Evolutionary conservation across 1,140 invertebrate genomes (phyloP), one percentile per base, ranked within the genome.

Genomic region (Adelges cooleyi): DNA sequence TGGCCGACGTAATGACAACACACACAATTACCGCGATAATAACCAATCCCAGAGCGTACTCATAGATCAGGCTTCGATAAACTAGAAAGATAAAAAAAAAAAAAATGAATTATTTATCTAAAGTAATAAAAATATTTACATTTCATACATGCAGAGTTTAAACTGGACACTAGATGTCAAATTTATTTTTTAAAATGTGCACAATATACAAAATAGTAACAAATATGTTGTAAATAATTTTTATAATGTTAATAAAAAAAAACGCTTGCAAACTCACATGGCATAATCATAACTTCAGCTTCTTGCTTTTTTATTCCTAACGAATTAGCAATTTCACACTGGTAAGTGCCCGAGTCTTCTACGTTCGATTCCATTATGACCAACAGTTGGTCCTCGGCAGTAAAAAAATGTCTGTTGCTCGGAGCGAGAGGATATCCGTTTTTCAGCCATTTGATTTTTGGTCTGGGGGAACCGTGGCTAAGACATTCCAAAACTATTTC

Each of bases 21-120:
- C 91, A 92, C 74, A 89, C 89, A 23, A 93, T 89, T 0, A 93
- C 86, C 2, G 89, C 87, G 65, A 95, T 91, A 69, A 92, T 84
- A 69, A 94, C 87, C 65, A 94, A 84, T 44, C 89, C 89, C 44
- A 87, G 2, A 77, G 49, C 22, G 40, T 52, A 29, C 13, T 40
- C 25, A 2, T 51, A 20, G 27, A 51, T 18, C 15, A 29, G n/a
- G 56, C 52, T 54, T 11, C 13, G 65, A 25, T 66, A 48, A 10
- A 44, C 50, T 53, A 54, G 2, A 48, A 29, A 29, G 2, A 13
- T 9, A 62, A 42, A 15, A 1, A 20, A n/a, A n/a, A n/a, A n/a
- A n/a, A n/a, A n/a, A n/a, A n/a, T n/a, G n/a, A n/a, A n/a, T n/a
- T n/a, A n/a, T n/a, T n/a, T n/a, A n/a, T n/a, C n/a, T n/a, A n/a